Conservation (phyloP, 2,888 invertebrate genomes). For the Drosophila prostipennis region DNA sequence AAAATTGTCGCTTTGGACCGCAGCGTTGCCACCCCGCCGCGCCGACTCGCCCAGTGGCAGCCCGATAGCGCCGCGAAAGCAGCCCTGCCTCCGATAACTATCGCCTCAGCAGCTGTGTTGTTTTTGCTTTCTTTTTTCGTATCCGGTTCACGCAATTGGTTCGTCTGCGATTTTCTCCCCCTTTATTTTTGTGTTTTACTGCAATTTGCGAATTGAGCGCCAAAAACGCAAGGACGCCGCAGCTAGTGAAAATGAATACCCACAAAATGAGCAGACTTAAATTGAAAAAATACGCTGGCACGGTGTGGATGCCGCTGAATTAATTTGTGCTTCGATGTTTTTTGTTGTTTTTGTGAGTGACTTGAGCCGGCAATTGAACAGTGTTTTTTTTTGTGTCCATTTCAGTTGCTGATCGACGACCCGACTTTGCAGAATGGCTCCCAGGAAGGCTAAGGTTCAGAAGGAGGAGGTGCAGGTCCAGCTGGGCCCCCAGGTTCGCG, state of each 20-base stretch:
- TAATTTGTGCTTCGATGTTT: constrained; percentile 2
- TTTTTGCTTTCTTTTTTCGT: constrained; percentile 80
- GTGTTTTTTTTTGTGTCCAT: constrained; percentile 16
- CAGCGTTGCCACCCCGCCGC: constrained; percentile 15
- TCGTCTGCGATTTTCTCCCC: constrained; percentile 69
- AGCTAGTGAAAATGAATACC: neutral
- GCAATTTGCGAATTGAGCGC: constrained; percentile 35
- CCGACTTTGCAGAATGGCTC: constrained; percentile 90
- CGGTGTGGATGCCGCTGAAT: constrained; percentile 20
- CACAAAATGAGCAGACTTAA: neutral
- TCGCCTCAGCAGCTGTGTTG: constrained; percentile 50
- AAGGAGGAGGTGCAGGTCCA: constrained; percentile 98
- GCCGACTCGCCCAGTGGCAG: constrained; percentile 28
- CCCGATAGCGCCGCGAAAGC: constrained; percentile 11
- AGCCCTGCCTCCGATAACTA: constrained; percentile 51
- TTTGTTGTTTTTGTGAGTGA: constrained; percentile 11
- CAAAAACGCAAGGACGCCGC: constrained; percentile 15
- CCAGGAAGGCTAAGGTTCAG: constrained; percentile 97
- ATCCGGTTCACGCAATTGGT: constrained; percentile 83
- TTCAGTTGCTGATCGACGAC: constrained; percentile 52
- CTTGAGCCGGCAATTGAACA: constrained; percentile 3
- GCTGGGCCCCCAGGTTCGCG: constrained; percentile 97
- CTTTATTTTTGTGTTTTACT: constrained; percentile 47
- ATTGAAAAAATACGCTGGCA: neutral
- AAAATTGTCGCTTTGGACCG: neutral